Conservation (phyloP, 2,888 invertebrate species). For the Eumerus sabulonum region DNA sequence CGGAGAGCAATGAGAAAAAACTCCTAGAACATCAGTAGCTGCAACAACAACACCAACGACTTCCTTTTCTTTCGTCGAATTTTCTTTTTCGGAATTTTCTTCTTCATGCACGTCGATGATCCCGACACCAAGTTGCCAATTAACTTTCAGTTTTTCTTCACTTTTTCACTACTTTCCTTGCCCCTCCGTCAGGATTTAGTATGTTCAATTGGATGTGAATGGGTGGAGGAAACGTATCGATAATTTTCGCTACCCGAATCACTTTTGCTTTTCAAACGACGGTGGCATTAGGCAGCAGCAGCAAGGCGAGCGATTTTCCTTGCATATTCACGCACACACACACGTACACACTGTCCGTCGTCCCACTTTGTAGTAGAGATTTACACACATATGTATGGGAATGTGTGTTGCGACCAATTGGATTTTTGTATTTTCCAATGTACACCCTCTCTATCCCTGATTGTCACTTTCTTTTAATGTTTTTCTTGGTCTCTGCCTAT, state of each 20-base stretch:
- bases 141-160: conserved; percentile 36
- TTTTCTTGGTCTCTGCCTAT: conserved; percentile 22
- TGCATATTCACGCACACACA: too few relatives aligned
- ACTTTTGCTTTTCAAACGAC: conserved; percentile 55
- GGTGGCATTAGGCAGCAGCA: conserved; percentile 13
- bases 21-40: too few relatives aligned
- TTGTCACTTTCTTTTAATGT: too few relatives aligned
- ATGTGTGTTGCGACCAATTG: conserved; percentile 21
- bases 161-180: conserved; percentile 5
- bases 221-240: too few relatives aligned
- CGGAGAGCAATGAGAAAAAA: too few relatives aligned
- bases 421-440: conserved; percentile 27
- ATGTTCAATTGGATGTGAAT: too few relatives aligned
- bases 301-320: conserved; percentile 29
- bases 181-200: too few relatives aligned
- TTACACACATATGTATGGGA: too few relatives aligned
- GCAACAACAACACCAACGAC: conserved; percentile 9
- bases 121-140: too few relatives aligned
- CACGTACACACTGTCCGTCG: conserved; percentile 46
- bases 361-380: conserved; percentile 42
- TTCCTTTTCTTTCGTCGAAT: conserved; percentile 33
- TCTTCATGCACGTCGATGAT: conserved; percentile 30
- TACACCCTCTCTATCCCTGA: too few relatives aligned
- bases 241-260: neutral
- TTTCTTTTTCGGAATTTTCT: conserved; percentile 45